A percentile compares a stretch with the other conserved stretches of the same genome.
Evolutionary conservation across 2,797 vertebrate species (phyloP).

Genomic region (Mareca strepera): DNA sequence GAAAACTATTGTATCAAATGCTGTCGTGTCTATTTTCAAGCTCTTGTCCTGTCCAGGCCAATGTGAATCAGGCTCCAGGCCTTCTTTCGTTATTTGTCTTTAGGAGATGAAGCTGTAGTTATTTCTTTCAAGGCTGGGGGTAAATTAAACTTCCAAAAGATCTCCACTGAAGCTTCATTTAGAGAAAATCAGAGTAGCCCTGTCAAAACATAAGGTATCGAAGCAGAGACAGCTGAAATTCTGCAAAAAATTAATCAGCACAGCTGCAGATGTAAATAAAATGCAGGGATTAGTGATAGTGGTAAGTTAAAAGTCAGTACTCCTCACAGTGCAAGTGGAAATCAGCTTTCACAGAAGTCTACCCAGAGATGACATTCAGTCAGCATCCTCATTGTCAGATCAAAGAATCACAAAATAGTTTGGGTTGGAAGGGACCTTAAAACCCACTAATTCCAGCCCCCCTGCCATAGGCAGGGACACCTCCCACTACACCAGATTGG

Average conservation of each 20-base stretch:
- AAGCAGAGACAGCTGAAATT: not conserved
- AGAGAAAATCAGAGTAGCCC: not conserved
- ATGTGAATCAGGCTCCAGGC: not conserved
- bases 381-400: not conserved
- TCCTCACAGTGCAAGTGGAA: not conserved
- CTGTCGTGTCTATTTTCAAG: not conserved
- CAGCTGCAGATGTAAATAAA: not conserved
- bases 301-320: not conserved
- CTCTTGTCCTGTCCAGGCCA: not conserved
- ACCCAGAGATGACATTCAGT: not conserved
- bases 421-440: no score
- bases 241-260: not conserved
- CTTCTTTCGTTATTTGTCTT: not conserved
- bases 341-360: not conserved
- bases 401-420: no score
- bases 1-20: not conserved
- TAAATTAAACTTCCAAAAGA: not conserved
- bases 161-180: not conserved
- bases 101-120: not conserved
- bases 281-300: not conserved
- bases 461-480: no score
- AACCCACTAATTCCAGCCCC: no score
- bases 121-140: not conserved
- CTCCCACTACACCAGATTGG: no score
- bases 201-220: not conserved